phyloP scores from a whole-genome alignment of 2,888 invertebrate genomes.

The Dolichomitus sp. region DNA sequence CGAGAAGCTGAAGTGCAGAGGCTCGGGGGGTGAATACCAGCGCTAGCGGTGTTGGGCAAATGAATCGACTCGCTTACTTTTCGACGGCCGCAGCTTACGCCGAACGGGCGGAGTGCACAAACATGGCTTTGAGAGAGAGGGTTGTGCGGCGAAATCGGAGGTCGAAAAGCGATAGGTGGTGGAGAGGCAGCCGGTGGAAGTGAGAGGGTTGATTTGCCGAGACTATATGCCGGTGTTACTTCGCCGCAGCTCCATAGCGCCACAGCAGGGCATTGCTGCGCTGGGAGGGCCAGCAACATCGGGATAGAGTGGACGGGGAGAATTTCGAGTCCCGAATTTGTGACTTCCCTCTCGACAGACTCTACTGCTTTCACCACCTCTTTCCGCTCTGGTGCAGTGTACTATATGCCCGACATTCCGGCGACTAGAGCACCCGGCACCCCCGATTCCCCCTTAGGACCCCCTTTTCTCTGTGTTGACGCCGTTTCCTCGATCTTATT shows the following conservation, averaged over 20 bases:
- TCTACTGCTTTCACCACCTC: conserved; percentile 39
- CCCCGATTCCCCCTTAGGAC: background rate
- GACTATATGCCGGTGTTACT: conserved; percentile 36
- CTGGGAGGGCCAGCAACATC: conserved; percentile 16
- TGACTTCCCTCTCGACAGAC: conserved; percentile 43
- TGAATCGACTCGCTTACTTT: conserved; percentile 67
- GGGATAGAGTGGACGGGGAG: conserved; percentile 14
- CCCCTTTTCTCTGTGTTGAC: background rate
- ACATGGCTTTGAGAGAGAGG: conserved; percentile 47
- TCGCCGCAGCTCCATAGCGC: background rate
- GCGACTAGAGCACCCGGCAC: conserved; percentile 20
- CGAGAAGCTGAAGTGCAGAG: background rate
- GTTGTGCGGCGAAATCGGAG: conserved; percentile 47
- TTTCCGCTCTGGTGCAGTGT: conserved; percentile 25
- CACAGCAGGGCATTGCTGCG: background rate
- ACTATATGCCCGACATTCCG: conserved; percentile 39
- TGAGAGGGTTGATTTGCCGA: conserved; percentile 31
- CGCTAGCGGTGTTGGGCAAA: conserved; percentile 39
- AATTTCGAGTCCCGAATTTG: conserved; percentile 54
- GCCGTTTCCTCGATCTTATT: conserved; percentile 15
- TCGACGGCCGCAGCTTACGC: conserved; percentile 64
- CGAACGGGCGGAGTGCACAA: conserved; percentile 64
- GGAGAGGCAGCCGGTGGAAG: conserved; percentile 10
- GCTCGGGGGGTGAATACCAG: conserved; percentile 8
- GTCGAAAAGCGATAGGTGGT: conserved; percentile 44